Conservation (phyloP, 2,797 vertebrate genomes). For the Octomys mimax region DNA sequence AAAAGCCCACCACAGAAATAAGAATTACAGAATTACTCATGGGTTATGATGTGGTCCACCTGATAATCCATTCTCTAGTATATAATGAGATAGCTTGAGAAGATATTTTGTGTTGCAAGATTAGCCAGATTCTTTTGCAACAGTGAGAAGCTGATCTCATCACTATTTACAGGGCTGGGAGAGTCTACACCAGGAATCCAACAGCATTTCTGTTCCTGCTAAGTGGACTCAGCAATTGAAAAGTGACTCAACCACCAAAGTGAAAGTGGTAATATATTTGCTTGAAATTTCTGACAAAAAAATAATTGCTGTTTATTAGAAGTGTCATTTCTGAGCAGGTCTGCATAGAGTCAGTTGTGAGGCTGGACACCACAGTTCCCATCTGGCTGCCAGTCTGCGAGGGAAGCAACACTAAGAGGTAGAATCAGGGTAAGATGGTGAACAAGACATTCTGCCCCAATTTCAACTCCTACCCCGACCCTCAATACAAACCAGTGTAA, state of each 20-base stretch:
- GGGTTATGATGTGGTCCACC: background rate
- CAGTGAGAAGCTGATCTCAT: background rate
- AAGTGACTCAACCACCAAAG: background rate
- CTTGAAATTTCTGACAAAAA: background rate
- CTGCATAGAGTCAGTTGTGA: background rate
- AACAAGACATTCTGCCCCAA: too few relatives aligned
- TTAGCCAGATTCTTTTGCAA: background rate
- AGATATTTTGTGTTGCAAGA: background rate
- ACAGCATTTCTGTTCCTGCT: background rate
- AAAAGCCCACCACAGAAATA: background rate
- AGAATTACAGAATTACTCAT: background rate
- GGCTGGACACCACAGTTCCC: background rate
- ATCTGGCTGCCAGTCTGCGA: background rate
- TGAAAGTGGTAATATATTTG: background rate
- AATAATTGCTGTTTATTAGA: background rate
- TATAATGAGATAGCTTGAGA: background rate
- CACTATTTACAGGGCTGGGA: background rate
- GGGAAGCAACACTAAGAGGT: fast-evolving
- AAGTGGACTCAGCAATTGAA: background rate
- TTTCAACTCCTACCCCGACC: background rate
- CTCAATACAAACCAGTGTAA: background rate
- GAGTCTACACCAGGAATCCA: background rate
- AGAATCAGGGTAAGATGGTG: too few relatives aligned
- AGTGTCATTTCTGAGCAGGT: background rate
- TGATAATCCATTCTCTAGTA: background rate